Conservation (phyloP, 2,888 invertebrate species). For the Linnaemya tessellans region DNA sequence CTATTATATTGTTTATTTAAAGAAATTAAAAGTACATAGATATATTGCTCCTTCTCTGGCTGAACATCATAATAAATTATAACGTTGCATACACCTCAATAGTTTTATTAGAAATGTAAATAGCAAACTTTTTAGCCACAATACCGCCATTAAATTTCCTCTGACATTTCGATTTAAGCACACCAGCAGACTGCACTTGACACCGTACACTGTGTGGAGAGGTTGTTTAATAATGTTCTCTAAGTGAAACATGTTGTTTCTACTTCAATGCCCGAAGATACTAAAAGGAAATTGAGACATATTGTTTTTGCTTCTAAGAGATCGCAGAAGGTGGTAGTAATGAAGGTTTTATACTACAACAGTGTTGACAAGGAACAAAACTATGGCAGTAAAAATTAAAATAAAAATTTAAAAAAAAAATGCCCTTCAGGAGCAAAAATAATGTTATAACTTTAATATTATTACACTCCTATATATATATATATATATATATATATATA, state of each 20-base stretch:
- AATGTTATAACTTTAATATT: no score
- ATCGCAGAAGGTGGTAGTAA: conserved; percentile 6
- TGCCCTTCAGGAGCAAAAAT: no score
- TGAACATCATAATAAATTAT: conserved; percentile 53
- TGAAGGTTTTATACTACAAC: not conserved
- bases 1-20: conserved; percentile 4
- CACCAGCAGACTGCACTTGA: conserved; percentile 28
- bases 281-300: conserved; percentile 63
- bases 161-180: conserved; percentile 24
- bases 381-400: no score
- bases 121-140: conserved; percentile 34
- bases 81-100: conserved; percentile 50
- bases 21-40: not conserved
- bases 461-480: no score
- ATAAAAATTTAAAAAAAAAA: no score
- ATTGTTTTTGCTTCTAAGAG: conserved; percentile 43
- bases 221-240: conserved; percentile 59
- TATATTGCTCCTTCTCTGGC: conserved; percentile 9
- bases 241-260: conserved; percentile 65
- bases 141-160: conserved; percentile 53
- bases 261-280: conserved; percentile 64
- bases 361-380: no score
- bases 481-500: no score
- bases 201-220: conserved; percentile 16
- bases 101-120: conserved; percentile 51